Evolutionary conservation across 2,888 invertebrate species (phyloP).

Genomic region (Lamellibrachia columna): DNA sequence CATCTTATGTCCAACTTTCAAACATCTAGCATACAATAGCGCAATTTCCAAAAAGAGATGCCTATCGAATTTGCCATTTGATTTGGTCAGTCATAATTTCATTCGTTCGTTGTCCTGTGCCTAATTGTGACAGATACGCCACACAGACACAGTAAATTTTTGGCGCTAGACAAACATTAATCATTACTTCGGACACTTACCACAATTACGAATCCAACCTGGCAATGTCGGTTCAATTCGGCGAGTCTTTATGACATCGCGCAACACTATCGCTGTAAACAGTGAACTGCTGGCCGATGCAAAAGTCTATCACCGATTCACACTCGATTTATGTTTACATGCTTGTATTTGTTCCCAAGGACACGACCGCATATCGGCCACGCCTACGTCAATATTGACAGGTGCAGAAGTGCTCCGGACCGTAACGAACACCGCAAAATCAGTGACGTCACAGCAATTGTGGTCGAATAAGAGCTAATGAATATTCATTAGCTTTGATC

Average conservation of each 20-base stretch:
- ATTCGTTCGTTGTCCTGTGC: neutral
- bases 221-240: neutral
- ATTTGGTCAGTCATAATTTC: no score
- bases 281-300: neutral
- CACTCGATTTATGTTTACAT: neutral
- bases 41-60: no score
- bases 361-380: neutral
- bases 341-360: constrained; percentile 16
- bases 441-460: neutral
- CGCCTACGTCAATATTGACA: constrained; percentile 6
- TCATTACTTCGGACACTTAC: neutral
- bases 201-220: neutral
- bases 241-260: neutral
- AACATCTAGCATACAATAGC: no score
- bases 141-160: neutral
- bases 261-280: neutral
- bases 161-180: neutral
- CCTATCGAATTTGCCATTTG: no score
- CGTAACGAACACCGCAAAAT: neutral
- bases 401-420: neutral
- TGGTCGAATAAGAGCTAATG: neutral
- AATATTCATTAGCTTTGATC: neutral
- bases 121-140: neutral
- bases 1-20: no score
- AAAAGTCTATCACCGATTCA: constrained; percentile 8